Percentiles rank a stretch among this genome's conserved stretches.
Conservation (phyloP, 1,140 invertebrate genomes). For the Acyrthosiphon pisum region DNA sequence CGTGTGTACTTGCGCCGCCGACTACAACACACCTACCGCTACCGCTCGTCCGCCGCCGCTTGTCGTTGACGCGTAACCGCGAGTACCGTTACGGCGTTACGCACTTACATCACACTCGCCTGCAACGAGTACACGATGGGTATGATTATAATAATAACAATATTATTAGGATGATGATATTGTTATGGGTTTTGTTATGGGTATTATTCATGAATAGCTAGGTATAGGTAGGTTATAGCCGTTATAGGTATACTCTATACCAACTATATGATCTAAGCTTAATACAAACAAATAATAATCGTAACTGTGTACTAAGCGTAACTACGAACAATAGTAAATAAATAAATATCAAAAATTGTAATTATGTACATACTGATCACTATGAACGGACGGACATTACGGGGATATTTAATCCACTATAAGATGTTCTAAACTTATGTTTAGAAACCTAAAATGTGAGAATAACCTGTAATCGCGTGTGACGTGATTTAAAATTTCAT, state of each 20-base stretch:
- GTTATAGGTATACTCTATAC: no score
- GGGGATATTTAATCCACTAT: no score
- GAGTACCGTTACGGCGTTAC: neutral
- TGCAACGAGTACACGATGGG: neutral
- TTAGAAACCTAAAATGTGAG: no score
- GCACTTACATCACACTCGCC: neutral
- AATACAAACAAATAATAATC: no score
- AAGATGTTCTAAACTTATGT: no score
- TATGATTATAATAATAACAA: neutral
- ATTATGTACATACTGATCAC: no score
- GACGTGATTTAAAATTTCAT: neutral
- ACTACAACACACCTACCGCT: neutral
- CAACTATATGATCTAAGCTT: neutral
- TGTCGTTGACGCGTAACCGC: neutral
- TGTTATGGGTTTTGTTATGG: neutral
- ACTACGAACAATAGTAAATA: no score
- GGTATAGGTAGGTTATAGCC: neutral
- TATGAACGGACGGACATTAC: no score
- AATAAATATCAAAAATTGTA: no score
- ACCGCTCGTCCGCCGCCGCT: neutral
- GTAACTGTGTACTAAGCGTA: no score
- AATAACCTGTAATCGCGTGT: neutral
- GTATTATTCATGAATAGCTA: neutral
- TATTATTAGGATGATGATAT: neutral
- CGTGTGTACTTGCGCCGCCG: neutral